Evolutionary conservation across 1,140 invertebrate species (phyloP), one percentile per base, ranked within the genome.

Genomic region (Drosophila repleta): DNA sequence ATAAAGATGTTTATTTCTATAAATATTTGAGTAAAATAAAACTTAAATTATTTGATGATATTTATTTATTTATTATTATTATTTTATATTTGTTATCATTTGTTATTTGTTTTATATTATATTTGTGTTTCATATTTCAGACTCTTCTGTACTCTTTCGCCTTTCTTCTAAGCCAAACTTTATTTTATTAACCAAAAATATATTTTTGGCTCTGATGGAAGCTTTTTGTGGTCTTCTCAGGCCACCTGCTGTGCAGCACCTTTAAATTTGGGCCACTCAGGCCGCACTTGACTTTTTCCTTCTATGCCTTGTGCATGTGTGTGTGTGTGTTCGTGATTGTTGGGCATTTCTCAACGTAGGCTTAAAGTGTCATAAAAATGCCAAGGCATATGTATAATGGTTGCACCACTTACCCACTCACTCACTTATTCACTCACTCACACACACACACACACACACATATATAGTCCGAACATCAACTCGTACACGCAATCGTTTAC

Each of bases 321-420:
- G 24, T 32, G 26, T 56, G 5, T 39, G 18, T 7, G 21, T 52
- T 43, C 63, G 18, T 61, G 32, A 43, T 26, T 15, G 43, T 51
- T n/a, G 45, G 26, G 67, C 79, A 82, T 81, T 82, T 87, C 78
- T 87, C 82, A 69, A 78, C 63, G 74, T 76, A 53, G 77, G 80
- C 74, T 87, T 88, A 87, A 87, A 87, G 82, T 82, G 78, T 67
- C 82, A 88, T 88, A 78, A 87, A 87, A 87, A 87, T 87, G 83
- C 67, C 75, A 82, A 57, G 60, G 46, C 69, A 39, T 51, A 65
- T 46, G 29, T 49, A 66, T 67, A 78, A 78, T 74, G 55, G 73
- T 48, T 32, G 41, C 69, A 62, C 64, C 65, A 66, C 52, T 61
- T 24, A 52, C 58, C n/a, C 43, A 20, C 41, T 65, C 37, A 53